Conservation (phyloP, 35 echinoderm and acorn worm genomes). For the Holothuria glaberrima region DNA sequence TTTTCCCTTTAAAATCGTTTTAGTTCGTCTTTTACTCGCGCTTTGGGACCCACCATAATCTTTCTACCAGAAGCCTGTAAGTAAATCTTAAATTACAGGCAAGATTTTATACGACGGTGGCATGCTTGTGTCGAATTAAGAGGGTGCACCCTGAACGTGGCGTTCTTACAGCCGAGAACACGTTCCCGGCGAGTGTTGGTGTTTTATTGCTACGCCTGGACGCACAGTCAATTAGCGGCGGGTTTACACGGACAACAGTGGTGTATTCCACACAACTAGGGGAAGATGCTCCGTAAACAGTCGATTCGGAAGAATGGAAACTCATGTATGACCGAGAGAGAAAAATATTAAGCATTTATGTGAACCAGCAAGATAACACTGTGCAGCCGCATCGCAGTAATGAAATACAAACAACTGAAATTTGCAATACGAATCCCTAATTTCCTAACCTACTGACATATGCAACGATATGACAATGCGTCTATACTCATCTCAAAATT, state of each 20-base stretch:
- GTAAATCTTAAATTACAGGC: slow-evolving; percentile 21
- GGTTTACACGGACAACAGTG: background rate
- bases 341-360: no score
- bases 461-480: no score
- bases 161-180: background rate
- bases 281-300: no score
- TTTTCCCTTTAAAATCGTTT: background rate
- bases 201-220: slow-evolving; percentile 26
- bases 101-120: slow-evolving; percentile 32
- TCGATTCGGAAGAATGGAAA: no score
- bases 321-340: no score
- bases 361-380: no score
- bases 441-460: no score
- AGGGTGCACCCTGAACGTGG: slow-evolving; percentile 44
- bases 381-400: no score
- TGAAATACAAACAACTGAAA: no score
- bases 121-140: slow-evolving; percentile 31
- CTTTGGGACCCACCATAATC: slow-evolving; percentile 30
- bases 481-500: no score
- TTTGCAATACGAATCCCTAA: no score
- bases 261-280: no score
- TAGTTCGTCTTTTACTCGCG: background rate
- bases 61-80: slow-evolving; percentile 42
- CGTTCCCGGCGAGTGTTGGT: background rate
- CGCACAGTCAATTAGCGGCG: slow-evolving; percentile 41